phyloP scores from a whole-genome alignment of 1,140 invertebrate species.

The Sinonovacula constricta region DNA sequence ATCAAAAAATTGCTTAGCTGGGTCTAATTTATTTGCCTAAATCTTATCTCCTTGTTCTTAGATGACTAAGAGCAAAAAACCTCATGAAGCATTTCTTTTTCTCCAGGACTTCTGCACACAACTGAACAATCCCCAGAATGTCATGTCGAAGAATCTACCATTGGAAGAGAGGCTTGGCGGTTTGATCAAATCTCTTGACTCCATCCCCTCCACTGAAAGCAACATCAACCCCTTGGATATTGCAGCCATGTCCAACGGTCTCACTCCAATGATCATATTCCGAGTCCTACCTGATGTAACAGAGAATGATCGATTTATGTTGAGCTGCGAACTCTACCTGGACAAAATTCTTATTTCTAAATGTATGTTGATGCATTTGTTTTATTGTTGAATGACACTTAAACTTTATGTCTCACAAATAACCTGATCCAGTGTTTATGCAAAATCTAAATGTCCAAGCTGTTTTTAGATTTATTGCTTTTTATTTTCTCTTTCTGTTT shows the following conservation, averaged over 20 bases:
- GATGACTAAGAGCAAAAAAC: too few relatives aligned
- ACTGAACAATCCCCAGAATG: not conserved
- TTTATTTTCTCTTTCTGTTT: too few relatives aligned
- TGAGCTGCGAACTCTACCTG: slow-evolving; percentile 61
- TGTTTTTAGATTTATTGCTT: too few relatives aligned
- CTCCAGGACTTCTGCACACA: not conserved
- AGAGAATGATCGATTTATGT: slow-evolving; percentile 2
- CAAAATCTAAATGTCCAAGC: too few relatives aligned
- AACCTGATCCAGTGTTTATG: too few relatives aligned
- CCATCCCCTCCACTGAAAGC: slow-evolving; percentile 49
- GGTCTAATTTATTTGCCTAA: not conserved
- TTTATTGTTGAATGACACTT: too few relatives aligned
- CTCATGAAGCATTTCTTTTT: not conserved
- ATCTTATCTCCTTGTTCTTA: too few relatives aligned
- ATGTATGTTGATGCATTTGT: slow-evolving; percentile 40
- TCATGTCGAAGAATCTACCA: slow-evolving; percentile 17
- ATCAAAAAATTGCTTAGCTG: not conserved
- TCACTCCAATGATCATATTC: slow-evolving; percentile 62
- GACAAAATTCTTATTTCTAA: slow-evolving; percentile 60
- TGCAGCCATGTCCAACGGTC: slow-evolving; percentile 49
- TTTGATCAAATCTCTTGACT: slow-evolving; percentile 49
- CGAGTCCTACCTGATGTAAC: slow-evolving; percentile 9
- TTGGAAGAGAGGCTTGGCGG: slow-evolving; percentile 46
- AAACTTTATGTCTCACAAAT: too few relatives aligned
- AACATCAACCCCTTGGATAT: slow-evolving; percentile 60